phyloP scores from a whole-genome alignment of 2,113 vertebrate genomes.

The Pongo abelii region DNA sequence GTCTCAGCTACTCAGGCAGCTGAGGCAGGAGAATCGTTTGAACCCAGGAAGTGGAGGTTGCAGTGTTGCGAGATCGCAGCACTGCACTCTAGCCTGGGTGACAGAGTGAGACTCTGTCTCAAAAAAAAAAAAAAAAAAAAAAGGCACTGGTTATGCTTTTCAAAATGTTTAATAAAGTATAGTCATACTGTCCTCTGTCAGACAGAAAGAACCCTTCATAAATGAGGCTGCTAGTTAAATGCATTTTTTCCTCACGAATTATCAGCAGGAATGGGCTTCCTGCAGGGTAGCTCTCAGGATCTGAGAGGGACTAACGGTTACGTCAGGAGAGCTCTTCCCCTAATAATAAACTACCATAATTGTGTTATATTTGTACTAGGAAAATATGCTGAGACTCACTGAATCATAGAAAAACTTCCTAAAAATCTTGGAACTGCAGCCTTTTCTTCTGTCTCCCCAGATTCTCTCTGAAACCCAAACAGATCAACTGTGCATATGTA shows the following conservation, averaged over 20 bases:
- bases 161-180: not conserved
- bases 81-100: too few relatives aligned
- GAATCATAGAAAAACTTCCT: not conserved
- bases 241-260: not conserved
- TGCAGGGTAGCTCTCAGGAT: not conserved
- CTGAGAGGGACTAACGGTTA: not conserved
- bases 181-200: not conserved
- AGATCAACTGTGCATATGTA: not conserved
- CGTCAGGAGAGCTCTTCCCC: not conserved
- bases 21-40: too few relatives aligned
- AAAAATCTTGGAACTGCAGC: not conserved
- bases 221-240: not conserved
- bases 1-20: too few relatives aligned
- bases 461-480: not conserved
- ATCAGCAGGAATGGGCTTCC: not conserved
- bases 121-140: too few relatives aligned
- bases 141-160: not conserved
- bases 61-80: too few relatives aligned
- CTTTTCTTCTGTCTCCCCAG: not conserved
- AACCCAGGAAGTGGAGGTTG: too few relatives aligned
- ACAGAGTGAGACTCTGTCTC: too few relatives aligned
- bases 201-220: not conserved
- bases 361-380: not conserved
- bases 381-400: not conserved
- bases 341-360: slow-evolving; percentile 30